Conservation (phyloP, 2,888 invertebrate species). For the Amblyjoppa fuscipennis region DNA sequence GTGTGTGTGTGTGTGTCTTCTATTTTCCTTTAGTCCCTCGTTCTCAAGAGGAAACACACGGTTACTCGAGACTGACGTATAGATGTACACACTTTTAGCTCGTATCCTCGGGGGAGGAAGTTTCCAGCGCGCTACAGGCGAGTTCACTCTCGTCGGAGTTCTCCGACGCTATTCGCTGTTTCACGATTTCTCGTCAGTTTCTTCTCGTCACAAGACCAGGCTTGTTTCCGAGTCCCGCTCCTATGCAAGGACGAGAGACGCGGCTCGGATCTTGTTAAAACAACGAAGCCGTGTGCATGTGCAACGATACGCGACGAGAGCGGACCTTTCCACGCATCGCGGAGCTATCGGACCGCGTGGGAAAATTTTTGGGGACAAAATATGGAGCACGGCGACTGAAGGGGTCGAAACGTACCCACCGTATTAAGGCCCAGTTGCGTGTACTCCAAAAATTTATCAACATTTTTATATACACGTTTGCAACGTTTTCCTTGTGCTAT, state of each 20-base stretch:
- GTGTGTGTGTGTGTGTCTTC: constrained; percentile 11
- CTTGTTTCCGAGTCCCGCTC: background rate
- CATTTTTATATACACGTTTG: no score
- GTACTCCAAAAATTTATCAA: no score
- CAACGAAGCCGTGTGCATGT: no score
- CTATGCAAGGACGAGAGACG: background rate
- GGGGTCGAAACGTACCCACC: no score
- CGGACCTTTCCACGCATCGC: no score
- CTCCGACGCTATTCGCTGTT: background rate
- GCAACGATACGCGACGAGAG: no score
- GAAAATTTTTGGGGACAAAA: no score
- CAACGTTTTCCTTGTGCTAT: no score
- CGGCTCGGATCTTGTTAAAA: no score
- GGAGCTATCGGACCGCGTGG: no score
- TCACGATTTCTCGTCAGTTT: background rate
- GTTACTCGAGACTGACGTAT: constrained; percentile 1
- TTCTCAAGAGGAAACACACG: constrained; percentile 6
- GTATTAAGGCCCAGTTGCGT: no score
- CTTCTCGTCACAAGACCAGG: background rate
- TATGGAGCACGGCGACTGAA: no score
- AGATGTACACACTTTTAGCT: background rate
- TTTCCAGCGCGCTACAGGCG: background rate
- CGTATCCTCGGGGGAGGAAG: constrained; percentile 12
- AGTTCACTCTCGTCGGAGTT: constrained; percentile 4
- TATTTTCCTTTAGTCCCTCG: constrained; percentile 7